Percentiles rank a stretch among this genome's conserved stretches.
These are phyloP conservation scores for Protonemura montana DNA, from an alignment of 2,888 invertebrate species.

Conservation along the genomic window DNA sequence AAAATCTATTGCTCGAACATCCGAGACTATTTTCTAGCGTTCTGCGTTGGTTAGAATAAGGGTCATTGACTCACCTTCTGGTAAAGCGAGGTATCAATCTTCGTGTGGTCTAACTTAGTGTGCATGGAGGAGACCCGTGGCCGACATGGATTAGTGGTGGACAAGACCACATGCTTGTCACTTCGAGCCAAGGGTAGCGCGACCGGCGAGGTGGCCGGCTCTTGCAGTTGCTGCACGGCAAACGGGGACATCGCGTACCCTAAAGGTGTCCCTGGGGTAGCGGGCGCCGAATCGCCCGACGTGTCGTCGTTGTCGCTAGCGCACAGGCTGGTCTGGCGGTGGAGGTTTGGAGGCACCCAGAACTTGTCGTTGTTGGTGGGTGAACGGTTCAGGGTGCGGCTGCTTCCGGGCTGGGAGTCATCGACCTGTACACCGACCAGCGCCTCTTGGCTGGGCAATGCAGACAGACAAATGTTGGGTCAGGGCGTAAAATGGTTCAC, in stretches of 20 bases:
- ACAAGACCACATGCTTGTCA: constrained; percentile 66
- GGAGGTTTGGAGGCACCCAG: constrained; percentile 59
- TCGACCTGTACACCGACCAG: constrained; percentile 59
- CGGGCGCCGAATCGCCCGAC: constrained; percentile 58
- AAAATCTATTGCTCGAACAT: not conserved
- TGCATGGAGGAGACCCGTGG: constrained; percentile 68
- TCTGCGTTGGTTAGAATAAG: no score
- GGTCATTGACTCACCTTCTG: constrained; percentile 58
- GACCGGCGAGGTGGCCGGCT: constrained; percentile 55
- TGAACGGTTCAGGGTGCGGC: constrained; percentile 57
- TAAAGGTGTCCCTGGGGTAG: constrained; percentile 61
- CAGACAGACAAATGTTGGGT: not conserved
- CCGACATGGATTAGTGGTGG: constrained; percentile 59
- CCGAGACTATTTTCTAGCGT: not conserved
- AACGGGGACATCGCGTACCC: constrained; percentile 58
- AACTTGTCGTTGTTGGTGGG: constrained; percentile 61
- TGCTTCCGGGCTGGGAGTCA: constrained; percentile 58
- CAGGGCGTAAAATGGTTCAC: no score
- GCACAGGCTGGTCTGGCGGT: constrained; percentile 47
- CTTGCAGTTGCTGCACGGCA: constrained; percentile 58
- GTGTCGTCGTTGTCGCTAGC: constrained; percentile 46
- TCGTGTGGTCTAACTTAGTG: constrained; percentile 70
- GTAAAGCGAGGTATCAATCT: constrained; percentile 68
- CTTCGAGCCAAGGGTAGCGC: constrained; percentile 56
- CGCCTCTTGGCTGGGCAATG: constrained; percentile 58